Conservation (phyloP, 2,113 vertebrate species). For the human (Homo sapiens) region GRCh38 chr7:118779501-118780000, state of each 20-base stretch:
- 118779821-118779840: neutral
- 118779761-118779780: neutral
- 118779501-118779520: conserved; percentile 66
- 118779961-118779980: neutral
- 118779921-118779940: neutral
- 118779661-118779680: neutral
- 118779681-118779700: conserved; percentile 9
- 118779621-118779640: neutral
- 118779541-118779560: conserved; percentile 22
- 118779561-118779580: conserved; percentile 55
- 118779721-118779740: neutral
- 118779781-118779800: neutral
- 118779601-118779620: conserved; percentile 41
- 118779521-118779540: conserved; percentile 59
- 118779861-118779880: neutral
- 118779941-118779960: neutral
- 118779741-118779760: neutral
- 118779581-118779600: conserved; percentile 39
- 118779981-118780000: neutral
- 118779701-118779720: neutral
- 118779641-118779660: neutral
- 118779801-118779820: neutral
- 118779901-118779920: neutral
- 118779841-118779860: neutral
- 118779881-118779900: neutral